Evolutionary conservation across 2,888 invertebrate genomes (phyloP).

Genomic region (Latrodectus elegans): DNA sequence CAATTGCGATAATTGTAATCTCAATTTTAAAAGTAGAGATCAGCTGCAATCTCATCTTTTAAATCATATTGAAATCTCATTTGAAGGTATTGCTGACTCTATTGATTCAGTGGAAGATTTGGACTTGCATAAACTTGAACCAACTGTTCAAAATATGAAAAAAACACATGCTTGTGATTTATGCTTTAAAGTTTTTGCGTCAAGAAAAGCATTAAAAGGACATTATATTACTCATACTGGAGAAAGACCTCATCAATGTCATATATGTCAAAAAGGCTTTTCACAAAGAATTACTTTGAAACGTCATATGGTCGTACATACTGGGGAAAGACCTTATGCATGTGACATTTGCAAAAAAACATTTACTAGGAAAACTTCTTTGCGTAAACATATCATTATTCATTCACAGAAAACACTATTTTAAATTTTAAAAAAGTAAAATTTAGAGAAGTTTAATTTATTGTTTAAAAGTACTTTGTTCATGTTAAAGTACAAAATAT

Average conservation of each 20-base stretch:
- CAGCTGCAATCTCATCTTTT: conserved; percentile 31
- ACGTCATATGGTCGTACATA: conserved; percentile 44
- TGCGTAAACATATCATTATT: conserved; percentile 36
- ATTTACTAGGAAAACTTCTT: conserved; percentile 43
- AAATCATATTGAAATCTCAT: conserved; percentile 30
- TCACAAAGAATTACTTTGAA: conserved; percentile 36
- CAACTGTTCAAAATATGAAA: conserved; percentile 11
- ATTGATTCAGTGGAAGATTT: neutral
- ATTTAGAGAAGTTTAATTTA: too few species aligned
- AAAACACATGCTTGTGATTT: conserved; percentile 30
- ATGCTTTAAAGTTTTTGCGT: conserved; percentile 37
- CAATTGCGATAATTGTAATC: conserved; percentile 36
- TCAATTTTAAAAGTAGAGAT: conserved; percentile 26
- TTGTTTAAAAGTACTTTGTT: too few species aligned
- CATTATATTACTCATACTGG: conserved; percentile 52
- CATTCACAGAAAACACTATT: conserved; percentile 25
- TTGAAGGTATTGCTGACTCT: conserved; percentile 13
- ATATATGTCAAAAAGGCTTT: conserved; percentile 38
- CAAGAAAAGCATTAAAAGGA: conserved; percentile 16
- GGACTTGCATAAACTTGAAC: conserved; percentile 11
- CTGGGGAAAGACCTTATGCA: conserved; percentile 32
- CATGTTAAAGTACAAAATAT: too few species aligned
- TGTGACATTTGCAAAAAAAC: conserved; percentile 54
- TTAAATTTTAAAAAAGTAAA: neutral
- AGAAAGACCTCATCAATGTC: conserved; percentile 42